A percentile compares a stretch with the other conserved stretches of the same genome.
These are phyloP conservation scores for Coenonympha glycerion DNA, from an alignment of 2,888 invertebrate species.

Conservation along the genomic window DNA sequence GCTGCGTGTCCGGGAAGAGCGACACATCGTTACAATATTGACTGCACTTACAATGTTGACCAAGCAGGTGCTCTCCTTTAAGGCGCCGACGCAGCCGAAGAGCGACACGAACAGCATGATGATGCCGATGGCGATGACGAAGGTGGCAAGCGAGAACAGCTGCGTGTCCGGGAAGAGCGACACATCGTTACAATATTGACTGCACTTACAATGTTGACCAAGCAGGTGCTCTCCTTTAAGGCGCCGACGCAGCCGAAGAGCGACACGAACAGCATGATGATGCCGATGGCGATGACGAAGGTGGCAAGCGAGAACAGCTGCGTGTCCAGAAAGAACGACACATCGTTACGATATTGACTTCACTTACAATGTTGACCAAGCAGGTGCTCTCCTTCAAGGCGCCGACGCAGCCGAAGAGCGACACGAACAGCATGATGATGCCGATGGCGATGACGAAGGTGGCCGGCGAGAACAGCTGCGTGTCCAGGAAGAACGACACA, in stretches of 20 bases:
- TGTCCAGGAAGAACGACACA: constrained; percentile 86
- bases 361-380: constrained; percentile 84
- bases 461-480: constrained; percentile 86
- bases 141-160: constrained; percentile 86
- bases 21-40: too few species aligned
- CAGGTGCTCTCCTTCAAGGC: constrained; percentile 91
- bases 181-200: too few species aligned
- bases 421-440: constrained; percentile 87
- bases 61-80: constrained; percentile 90
- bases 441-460: constrained; percentile 89
- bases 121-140: constrained; percentile 88
- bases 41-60: too few species aligned
- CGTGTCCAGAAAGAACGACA: constrained; percentile 83
- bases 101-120: constrained; percentile 90
- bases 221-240: constrained; percentile 88
- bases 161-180: constrained; percentile 85
- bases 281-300: constrained; percentile 87
- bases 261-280: constrained; percentile 89
- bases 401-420: constrained; percentile 93
- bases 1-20: constrained; percentile 85
- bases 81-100: constrained; percentile 93
- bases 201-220: too few species aligned
- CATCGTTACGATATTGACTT: constrained; percentile 17
- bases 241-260: constrained; percentile 95
- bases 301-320: constrained; percentile 87